phyloP scores from a whole-genome alignment of 2,888 invertebrate species.

The Petrophora chlorosata region DNA sequence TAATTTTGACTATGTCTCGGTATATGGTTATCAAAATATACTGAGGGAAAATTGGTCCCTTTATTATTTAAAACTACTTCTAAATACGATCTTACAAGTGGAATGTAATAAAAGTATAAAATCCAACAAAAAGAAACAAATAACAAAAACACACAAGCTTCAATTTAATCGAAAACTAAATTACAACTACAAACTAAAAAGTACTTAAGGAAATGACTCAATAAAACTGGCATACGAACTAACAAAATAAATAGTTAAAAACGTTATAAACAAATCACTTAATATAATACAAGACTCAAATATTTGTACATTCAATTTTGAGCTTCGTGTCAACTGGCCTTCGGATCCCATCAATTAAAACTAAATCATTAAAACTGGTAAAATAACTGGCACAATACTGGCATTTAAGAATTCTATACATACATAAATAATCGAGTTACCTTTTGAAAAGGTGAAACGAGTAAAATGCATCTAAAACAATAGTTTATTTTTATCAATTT shows the following conservation, averaged over 20 bases:
- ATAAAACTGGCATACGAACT: slow-evolving; percentile 76
- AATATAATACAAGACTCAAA: slow-evolving; percentile 37
- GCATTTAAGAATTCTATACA: slow-evolving; percentile 42
- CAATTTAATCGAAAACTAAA: slow-evolving; percentile 47
- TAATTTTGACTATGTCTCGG: no score
- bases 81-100: slow-evolving; percentile 54
- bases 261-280: slow-evolving; percentile 17
- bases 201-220: slow-evolving; percentile 66
- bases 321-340: slow-evolving; percentile 78
- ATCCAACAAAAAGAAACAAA: slow-evolving; percentile 70
- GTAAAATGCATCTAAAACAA: slow-evolving; percentile 20
- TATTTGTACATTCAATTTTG: slow-evolving; percentile 79
- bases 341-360: slow-evolving; percentile 62
- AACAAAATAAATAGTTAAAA: slow-evolving; percentile 77
- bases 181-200: slow-evolving; percentile 30
- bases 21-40: no score
- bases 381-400: slow-evolving; percentile 59
- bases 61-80: neutral
- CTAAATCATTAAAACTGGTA: slow-evolving; percentile 58
- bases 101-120: slow-evolving; percentile 65
- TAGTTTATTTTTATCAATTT: slow-evolving; percentile 15
- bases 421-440: slow-evolving; percentile 4
- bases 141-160: slow-evolving; percentile 67
- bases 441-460: slow-evolving; percentile 13
- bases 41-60: neutral